Percentiles rank a stretch among this genome's conserved stretches.
phyloP scores from a whole-genome alignment of 2,888 invertebrate genomes.

The Mycalesis mineus region DNA sequence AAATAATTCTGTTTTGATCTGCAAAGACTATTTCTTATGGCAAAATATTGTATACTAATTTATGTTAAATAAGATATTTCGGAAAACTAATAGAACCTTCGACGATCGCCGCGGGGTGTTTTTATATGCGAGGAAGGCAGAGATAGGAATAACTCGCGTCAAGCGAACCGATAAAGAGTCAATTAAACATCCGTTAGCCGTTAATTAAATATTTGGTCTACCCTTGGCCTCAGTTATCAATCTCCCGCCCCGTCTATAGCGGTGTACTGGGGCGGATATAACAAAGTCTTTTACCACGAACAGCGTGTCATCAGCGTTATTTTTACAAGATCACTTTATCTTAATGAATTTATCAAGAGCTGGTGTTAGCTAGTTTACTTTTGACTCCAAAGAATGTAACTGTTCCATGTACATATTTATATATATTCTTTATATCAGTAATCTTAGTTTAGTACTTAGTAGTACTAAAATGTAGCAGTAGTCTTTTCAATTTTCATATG shows the following conservation, averaged over 20 bases:
- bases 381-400: too few relatives aligned
- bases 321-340: not conserved
- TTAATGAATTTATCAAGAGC: too few relatives aligned
- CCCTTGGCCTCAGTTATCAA: not conserved
- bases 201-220: slow-evolving; percentile 7
- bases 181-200: slow-evolving; percentile 4
- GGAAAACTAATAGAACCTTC: not conserved
- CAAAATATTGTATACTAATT: too few relatives aligned
- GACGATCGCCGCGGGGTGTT: not conserved
- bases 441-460: too few relatives aligned
- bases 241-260: not conserved
- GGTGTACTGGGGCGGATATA: not conserved
- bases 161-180: not conserved
- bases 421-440: too few relatives aligned
- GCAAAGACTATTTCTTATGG: too few relatives aligned
- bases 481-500: too few relatives aligned
- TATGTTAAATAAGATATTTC: not conserved
- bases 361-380: too few relatives aligned
- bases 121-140: not conserved
- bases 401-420: too few relatives aligned
- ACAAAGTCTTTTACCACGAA: not conserved
- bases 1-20: too few relatives aligned
- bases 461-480: too few relatives aligned
- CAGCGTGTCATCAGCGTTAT: not conserved
- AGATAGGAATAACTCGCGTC: not conserved